Base-by-base conservation (phyloP, 2,888 invertebrate genomes). In the Physocephala rufipes region DNA sequence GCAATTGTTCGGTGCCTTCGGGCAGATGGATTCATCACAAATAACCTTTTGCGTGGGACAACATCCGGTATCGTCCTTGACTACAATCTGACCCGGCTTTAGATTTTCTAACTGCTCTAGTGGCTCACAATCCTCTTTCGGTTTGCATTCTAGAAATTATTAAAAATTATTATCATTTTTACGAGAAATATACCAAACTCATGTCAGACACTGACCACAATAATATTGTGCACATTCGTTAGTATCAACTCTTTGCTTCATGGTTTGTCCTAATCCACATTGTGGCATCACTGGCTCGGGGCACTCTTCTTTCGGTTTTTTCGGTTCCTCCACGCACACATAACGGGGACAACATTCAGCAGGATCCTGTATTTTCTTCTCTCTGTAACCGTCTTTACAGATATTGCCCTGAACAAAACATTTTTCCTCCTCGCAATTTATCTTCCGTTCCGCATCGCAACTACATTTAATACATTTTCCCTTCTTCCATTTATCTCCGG, bases 381-480 rank as follows among this genome's bases (percentile, higher is more conserved):
- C 85, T 51, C 83, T 86, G 62, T 87, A 88, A 75, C 91, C 91
- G 68, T 88, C 87, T 47, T 91, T 89, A 78, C 90, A 90, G n/a
- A 90, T 85, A 1, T 88, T 88, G 61, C 88, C 88, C 21, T 87
- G 80, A 12, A 87, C 89, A 77, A 86, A 88, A 80, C 89, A 91
- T 58, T 87, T 87, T 68, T 88, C 89, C 30, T 88, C 89, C n/a
- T 89, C 88, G 82, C 94, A 94, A 64, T 88, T 85, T 28, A 91
- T 88, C 74, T 86, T 87, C 76, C 90, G 87, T 82, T 87, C 67
- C 65, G 84, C 87, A 68, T 88, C 88, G 82, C 95, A 95, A 36
- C 87, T 86, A 81, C 95, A 95, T 24, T 86, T 88, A 0, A 92
- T 93, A 81, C 95, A 95, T 49, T 90, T 90, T 79, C 93, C 91